Evolutionary conservation across 2,888 invertebrate species (phyloP).

Genomic region (Allygus modestus): DNA sequence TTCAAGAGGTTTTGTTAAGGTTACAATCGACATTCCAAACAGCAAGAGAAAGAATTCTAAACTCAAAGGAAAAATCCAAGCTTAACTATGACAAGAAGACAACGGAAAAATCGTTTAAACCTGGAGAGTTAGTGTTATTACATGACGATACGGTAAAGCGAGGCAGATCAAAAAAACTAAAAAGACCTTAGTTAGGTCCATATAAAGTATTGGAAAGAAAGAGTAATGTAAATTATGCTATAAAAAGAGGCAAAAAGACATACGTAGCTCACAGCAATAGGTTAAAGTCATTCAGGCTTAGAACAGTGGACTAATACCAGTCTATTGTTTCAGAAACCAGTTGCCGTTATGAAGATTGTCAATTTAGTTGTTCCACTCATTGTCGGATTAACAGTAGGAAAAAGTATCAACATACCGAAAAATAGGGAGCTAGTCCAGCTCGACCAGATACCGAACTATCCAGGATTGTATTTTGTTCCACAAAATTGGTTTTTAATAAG

Average conservation of each 20-base stretch:
- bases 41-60: neutral
- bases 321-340: slow-evolving; percentile 34
- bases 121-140: slow-evolving; percentile 41
- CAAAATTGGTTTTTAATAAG: slow-evolving; percentile 27
- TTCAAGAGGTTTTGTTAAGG: neutral
- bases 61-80: slow-evolving; percentile 31
- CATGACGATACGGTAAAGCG: slow-evolving; percentile 43
- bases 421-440: neutral
- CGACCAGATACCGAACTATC: neutral
- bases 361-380: neutral
- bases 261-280: slow-evolving; percentile 21
- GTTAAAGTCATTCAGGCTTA: slow-evolving; percentile 1
- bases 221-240: slow-evolving; percentile 40
- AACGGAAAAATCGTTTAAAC: neutral
- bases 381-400: neutral
- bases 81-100: slow-evolving; percentile 27
- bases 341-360: neutral
- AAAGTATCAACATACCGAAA: neutral
- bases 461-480: slow-evolving; percentile 37
- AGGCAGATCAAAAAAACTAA: slow-evolving; percentile 49
- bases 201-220: slow-evolving; percentile 20
- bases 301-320: slow-evolving; percentile 2
- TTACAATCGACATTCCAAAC: slow-evolving; percentile 35
- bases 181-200: slow-evolving; percentile 46
- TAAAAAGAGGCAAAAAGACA: slow-evolving; percentile 14